A percentile compares a stretch with the other conserved stretches of the same genome.
Conservation (phyloP, 2,797 vertebrate genomes). For the Odontamblyopus rebecca region DNA sequence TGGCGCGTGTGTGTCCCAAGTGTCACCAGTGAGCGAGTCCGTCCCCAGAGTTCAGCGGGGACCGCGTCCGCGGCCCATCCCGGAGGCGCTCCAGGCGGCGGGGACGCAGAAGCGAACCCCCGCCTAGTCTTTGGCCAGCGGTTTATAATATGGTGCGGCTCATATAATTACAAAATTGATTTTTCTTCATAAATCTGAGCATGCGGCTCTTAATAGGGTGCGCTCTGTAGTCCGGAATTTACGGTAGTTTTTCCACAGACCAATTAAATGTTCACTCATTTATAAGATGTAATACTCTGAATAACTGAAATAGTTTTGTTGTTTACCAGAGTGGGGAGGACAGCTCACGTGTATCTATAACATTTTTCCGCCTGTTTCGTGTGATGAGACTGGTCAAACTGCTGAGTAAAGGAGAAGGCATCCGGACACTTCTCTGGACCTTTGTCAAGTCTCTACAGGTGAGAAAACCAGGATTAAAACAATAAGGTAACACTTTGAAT, state of each 20-base stretch:
- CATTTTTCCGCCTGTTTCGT: constrained; percentile 97
- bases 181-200: too few relatives aligned
- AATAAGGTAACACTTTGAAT: neutral
- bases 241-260: neutral
- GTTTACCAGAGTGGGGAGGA: constrained; percentile 81
- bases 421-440: constrained; percentile 94
- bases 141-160: too few relatives aligned
- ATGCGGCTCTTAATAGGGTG: too few relatives aligned
- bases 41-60: too few relatives aligned
- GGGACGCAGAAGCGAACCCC: too few relatives aligned
- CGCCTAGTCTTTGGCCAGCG: too few relatives aligned
- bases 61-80: too few relatives aligned
- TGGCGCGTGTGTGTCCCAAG: too few relatives aligned
- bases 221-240: too few relatives aligned
- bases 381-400: constrained; percentile 98
- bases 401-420: constrained; percentile 96
- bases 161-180: too few relatives aligned
- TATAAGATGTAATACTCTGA: neutral
- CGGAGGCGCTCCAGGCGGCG: too few relatives aligned
- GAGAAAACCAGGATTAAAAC: neutral
- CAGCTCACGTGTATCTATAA: constrained; percentile 96
- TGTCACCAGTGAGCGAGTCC: too few relatives aligned
- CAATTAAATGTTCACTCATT: neutral
- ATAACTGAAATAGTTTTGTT: constrained; percentile 16
- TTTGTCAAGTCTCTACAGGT: constrained; percentile 99